Percentiles rank a stretch among this genome's conserved stretches.
Evolutionary conservation across 2,888 invertebrate genomes (phyloP).

Genomic region (Pristionchus maxplancki): DNA sequence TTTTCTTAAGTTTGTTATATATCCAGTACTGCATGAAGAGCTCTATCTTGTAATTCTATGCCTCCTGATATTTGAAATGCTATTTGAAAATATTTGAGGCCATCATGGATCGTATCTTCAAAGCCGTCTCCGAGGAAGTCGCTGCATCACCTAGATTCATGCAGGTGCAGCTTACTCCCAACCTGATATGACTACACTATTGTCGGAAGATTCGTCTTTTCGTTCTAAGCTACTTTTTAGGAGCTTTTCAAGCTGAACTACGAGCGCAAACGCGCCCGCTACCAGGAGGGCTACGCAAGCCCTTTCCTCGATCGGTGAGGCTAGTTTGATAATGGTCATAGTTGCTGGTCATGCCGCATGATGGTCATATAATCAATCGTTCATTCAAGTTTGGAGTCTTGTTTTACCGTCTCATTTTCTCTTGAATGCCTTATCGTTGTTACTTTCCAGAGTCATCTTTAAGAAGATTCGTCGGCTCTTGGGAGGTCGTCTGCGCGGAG

Average conservation of each 20-base stretch:
- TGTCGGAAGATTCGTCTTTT: too few species aligned
- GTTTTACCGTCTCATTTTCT: too few species aligned
- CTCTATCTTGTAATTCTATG: too few species aligned
- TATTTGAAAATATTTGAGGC: too few species aligned
- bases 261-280: conserved; percentile 91
- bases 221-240: too few species aligned
- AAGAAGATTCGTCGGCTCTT: conserved; percentile 85
- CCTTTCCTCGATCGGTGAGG: conserved; percentile 79
- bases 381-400: too few species aligned
- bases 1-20: too few species aligned
- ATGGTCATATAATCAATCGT: too few species aligned
- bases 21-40: too few species aligned
- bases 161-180: conserved; percentile 52
- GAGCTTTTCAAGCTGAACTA: conserved; percentile 94
- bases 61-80: too few species aligned
- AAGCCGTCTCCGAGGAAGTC: conserved; percentile 95
- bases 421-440: not conserved
- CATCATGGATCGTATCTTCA: conserved; percentile 96
- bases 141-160: conserved; percentile 69
- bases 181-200: too few species aligned
- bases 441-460: conserved; percentile 82
- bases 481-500: conserved; percentile 90
- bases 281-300: conserved; percentile 81
- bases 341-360: not conserved
- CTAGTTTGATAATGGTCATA: not conserved